Evolutionary conservation across 2,888 invertebrate species (phyloP).

Genomic region (Agrochola litura): DNA sequence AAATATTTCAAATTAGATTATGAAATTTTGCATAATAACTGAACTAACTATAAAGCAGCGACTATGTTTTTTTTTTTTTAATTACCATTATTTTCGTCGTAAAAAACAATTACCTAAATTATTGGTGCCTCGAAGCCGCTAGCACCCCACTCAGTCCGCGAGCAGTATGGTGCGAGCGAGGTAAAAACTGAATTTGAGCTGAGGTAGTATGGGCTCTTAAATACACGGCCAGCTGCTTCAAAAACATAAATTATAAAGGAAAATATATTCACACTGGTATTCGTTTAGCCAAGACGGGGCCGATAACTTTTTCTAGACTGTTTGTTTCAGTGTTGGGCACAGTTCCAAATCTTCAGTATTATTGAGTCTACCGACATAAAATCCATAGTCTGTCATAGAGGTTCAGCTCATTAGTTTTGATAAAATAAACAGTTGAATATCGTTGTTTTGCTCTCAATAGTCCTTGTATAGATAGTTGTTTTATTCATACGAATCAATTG

Average conservation of each 20-base stretch:
- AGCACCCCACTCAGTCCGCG: no score
- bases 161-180: no score
- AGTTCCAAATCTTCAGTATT: constrained; percentile 31
- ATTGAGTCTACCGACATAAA: background rate
- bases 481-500: background rate
- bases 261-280: background rate
- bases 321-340: constrained; percentile 13
- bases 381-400: background rate
- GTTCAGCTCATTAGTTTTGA: background rate
- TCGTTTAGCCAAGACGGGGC: background rate
- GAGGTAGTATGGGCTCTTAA: no score
- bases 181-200: no score
- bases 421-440: constrained; percentile 13
- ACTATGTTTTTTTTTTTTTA: no score
- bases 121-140: no score
- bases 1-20: no score
- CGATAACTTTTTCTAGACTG: background rate
- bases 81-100: no score
- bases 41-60: no score
- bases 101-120: no score
- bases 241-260: background rate
- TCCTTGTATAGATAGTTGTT: background rate
- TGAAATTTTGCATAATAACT: no score
- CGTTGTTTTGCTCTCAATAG: background rate
- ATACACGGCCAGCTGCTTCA: background rate